phyloP scores from a whole-genome alignment of 2,888 invertebrate genomes.

The Lithodes maja region DNA sequence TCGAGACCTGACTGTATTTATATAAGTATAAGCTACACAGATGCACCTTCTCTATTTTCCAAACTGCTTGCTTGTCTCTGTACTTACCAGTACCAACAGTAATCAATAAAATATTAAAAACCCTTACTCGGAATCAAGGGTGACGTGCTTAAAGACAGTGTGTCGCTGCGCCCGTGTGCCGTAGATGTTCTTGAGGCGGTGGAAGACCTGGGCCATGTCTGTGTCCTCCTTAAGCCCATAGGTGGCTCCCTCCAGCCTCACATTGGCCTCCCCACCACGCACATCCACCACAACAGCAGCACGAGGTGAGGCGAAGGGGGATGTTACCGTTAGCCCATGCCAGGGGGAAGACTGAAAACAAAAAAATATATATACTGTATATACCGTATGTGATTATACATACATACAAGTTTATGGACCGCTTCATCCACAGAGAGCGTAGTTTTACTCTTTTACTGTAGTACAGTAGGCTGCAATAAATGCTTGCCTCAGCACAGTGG shows the following conservation, averaged over 20 bases:
- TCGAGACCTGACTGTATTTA: too few relatives aligned
- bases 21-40: too few relatives aligned
- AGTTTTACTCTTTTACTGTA: too few relatives aligned
- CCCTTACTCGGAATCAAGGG: constrained; percentile 40
- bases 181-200: constrained; percentile 49
- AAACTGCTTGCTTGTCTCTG: too few relatives aligned
- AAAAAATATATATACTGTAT: neutral
- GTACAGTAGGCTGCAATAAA: too few relatives aligned
- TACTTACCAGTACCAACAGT: too few relatives aligned
- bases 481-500: too few relatives aligned
- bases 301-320: constrained; percentile 58
- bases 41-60: too few relatives aligned
- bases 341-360: constrained; percentile 52
- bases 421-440: too few relatives aligned
- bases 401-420: too few relatives aligned
- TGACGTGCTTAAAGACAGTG: constrained; percentile 54
- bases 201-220: constrained; percentile 50
- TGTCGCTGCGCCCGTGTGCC: constrained; percentile 57
- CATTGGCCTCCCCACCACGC: constrained; percentile 55
- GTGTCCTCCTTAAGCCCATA: constrained; percentile 64
- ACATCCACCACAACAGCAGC: constrained; percentile 60
- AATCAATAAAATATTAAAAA: too few relatives aligned
- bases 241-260: constrained; percentile 55
- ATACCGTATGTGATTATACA: too few relatives aligned
- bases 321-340: constrained; percentile 63